phyloP scores from a whole-genome alignment of 2,797 vertebrate species.

The Loriculus beryllinus region DNA sequence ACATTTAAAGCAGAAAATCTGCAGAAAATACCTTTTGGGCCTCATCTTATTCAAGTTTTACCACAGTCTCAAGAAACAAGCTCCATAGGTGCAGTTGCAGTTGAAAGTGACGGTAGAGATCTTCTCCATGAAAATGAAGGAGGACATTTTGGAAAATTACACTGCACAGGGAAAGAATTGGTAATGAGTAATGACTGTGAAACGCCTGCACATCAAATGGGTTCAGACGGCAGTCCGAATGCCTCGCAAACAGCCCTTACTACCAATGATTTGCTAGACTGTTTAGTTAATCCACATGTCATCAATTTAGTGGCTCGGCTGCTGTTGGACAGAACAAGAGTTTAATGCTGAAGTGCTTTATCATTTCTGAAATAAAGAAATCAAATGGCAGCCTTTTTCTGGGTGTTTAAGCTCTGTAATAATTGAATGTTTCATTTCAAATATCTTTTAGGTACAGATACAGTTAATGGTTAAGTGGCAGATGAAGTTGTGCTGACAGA shows the following conservation, averaged over 20 bases:
- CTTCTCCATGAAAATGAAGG: not conserved
- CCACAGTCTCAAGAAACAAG: slow-evolving; percentile 16
- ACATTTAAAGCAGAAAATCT: not conserved
- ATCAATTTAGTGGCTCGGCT: slow-evolving; percentile 81
- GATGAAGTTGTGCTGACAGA: slow-evolving; percentile 1
- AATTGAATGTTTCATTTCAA: slow-evolving; percentile 10
- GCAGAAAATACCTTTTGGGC: slow-evolving; percentile 75
- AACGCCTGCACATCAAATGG: not conserved
- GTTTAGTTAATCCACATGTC: slow-evolving; percentile 88
- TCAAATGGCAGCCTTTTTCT: not conserved
- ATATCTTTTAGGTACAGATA: not conserved
- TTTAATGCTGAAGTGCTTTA: slow-evolving; percentile 1
- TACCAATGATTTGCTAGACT: slow-evolving; percentile 90
- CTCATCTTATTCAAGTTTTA: slow-evolving; percentile 80
- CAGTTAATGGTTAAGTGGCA: not conserved
- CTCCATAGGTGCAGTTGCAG: not conserved
- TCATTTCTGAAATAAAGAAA: slow-evolving; percentile 33
- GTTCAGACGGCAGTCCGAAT: not conserved
- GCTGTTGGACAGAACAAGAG: slow-evolving; percentile 76
- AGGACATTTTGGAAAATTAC: slow-evolving; percentile 12
- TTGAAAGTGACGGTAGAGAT: not conserved
- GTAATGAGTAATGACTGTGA: not conserved
- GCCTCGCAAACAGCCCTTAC: slow-evolving; percentile 67
- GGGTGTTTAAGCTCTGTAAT: not conserved
- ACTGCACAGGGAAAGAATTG: not conserved